A percentile compares a stretch with the other conserved stretches of the same genome.
These are phyloP conservation scores for Solenopsis invicta DNA, from an alignment of 1,140 invertebrate genomes.

Conservation along the genomic window DNA sequence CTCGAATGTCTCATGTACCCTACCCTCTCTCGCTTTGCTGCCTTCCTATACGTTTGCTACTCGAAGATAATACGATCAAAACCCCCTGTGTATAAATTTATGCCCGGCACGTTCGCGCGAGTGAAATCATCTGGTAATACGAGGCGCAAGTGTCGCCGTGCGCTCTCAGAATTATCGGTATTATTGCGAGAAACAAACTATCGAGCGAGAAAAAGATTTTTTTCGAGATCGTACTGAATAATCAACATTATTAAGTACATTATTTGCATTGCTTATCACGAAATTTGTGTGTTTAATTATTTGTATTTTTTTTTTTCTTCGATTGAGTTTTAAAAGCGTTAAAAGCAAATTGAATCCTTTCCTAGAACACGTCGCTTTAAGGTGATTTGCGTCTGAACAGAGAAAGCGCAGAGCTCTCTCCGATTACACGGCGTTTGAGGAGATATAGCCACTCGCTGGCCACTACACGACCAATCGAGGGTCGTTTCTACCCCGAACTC, in stretches of 20 bases:
- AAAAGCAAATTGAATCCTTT: neutral
- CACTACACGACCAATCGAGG: conserved; percentile 83
- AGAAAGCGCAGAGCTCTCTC: conserved; percentile 68
- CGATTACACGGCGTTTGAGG: conserved; percentile 78
- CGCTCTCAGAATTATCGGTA: conserved; percentile 22
- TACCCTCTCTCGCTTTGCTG: conserved; percentile 53
- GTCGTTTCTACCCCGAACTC: conserved; percentile 84
- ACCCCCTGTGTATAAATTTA: conserved; percentile 57
- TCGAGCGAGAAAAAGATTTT: conserved; percentile 5
- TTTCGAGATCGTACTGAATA: neutral
- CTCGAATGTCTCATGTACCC: conserved; percentile 57
- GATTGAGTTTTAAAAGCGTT: neutral
- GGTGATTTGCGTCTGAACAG: conserved; percentile 38
- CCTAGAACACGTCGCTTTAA: conserved; percentile 22
- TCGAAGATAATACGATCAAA: conserved; percentile 65
- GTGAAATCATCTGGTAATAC: conserved; percentile 62
- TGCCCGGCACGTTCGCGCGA: conserved; percentile 56
- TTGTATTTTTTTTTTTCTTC: neutral
- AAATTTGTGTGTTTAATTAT: neutral
- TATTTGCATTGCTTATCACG: neutral
- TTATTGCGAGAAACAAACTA: conserved; percentile 10
- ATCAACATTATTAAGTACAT: neutral
- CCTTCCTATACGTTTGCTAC: conserved; percentile 60
- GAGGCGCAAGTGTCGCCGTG: conserved; percentile 27
- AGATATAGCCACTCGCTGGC: conserved; percentile 82